A percentile compares a stretch with the other conserved stretches of the same genome.
Conservation (phyloP, 2,113 vertebrate species). For the Varanus komodoensis region DNA sequence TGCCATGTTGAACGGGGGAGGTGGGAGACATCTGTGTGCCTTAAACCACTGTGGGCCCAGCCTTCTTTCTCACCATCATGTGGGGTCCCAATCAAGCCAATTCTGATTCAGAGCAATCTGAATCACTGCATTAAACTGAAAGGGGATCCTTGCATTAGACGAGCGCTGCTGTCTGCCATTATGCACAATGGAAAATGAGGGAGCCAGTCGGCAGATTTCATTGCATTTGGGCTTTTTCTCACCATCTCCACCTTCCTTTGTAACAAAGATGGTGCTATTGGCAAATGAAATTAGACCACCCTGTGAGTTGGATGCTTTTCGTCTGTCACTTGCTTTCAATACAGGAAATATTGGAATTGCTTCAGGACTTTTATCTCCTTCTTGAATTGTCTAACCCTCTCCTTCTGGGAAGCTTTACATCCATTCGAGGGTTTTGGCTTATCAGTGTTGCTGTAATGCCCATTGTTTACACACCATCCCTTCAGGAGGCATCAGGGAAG, state of each 20-base stretch:
- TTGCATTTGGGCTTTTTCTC: conserved; percentile 37
- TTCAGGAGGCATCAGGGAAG: background rate
- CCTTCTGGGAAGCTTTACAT: conserved; percentile 12
- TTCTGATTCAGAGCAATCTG: background rate
- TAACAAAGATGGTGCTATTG: conserved; percentile 68
- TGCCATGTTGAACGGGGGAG: no score
- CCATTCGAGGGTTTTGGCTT: background rate
- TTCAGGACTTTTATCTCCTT: conserved; percentile 3
- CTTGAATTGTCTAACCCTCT: background rate
- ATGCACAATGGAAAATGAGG: conserved; percentile 40
- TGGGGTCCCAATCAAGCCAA: background rate
- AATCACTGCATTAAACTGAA: background rate
- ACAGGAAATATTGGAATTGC: conserved; percentile 78
- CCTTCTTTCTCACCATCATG: background rate
- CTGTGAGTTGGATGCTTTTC: conserved; percentile 77
- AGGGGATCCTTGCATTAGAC: conserved; percentile 33
- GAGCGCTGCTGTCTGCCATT: conserved; percentile 38
- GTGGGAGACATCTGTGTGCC: no score
- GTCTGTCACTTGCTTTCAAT: conserved; percentile 75
- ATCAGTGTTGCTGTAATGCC: background rate
- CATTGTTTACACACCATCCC: background rate
- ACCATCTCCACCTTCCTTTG: conserved; percentile 43
- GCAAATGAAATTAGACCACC: conserved; percentile 78
- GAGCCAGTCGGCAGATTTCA: conserved; percentile 32
- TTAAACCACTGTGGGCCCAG: background rate